Percentiles rank a stretch among this genome's conserved stretches.
These are phyloP conservation scores for Halichoerus grypus DNA, from an alignment of 2,113 vertebrate species.

Conservation along the genomic window DNA sequence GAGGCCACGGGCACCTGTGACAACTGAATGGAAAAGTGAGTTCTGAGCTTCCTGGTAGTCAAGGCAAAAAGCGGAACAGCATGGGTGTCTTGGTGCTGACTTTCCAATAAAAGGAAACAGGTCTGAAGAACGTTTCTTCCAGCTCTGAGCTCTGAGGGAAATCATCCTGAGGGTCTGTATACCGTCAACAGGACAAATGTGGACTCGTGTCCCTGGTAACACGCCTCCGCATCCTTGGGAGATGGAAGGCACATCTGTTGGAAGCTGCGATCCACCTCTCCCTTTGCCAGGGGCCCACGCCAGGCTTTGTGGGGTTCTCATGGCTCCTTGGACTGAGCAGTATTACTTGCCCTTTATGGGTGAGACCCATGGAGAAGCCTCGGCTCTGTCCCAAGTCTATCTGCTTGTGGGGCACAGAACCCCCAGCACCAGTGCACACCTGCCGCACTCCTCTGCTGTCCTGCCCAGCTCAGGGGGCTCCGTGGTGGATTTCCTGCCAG, in stretches of 20 bases:
- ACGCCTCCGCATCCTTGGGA: not conserved
- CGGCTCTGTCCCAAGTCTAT: not conserved
- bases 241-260: not conserved
- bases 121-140: not conserved
- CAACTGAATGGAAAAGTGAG: not conserved
- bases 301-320: not conserved
- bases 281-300: not conserved
- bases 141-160: not conserved
- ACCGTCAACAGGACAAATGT: not conserved
- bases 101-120: not conserved
- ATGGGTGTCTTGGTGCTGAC: not conserved
- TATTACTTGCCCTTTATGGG: not conserved
- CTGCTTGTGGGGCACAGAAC: too few relatives aligned
- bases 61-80: not conserved
- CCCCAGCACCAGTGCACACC: not conserved
- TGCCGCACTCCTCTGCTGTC: fast-evolving
- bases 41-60: not conserved
- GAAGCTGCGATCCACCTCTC: not conserved
- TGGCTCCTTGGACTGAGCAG: not conserved
- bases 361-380: fast-evolving
- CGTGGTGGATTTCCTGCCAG: fast-evolving
- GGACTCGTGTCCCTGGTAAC: not conserved
- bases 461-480: not conserved
- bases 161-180: not conserved
- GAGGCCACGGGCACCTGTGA: not conserved